Conservation (phyloP, 2,888 invertebrate genomes). For the Heliothis peltigera region DNA sequence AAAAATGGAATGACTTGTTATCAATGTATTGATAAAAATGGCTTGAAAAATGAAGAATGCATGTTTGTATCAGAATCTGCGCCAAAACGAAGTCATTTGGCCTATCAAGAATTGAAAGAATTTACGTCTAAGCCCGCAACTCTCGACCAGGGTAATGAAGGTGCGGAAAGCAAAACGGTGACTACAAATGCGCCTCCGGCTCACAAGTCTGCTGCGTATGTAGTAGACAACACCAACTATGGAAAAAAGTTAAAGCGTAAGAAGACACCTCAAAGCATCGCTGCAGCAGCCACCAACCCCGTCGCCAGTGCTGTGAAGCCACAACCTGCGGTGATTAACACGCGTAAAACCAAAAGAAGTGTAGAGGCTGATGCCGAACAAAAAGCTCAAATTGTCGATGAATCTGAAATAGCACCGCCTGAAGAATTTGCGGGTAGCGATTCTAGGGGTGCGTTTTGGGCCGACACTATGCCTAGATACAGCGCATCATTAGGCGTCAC, state of each 20-base stretch:
- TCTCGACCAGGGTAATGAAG: constrained; percentile 75
- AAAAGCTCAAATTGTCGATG: constrained; percentile 76
- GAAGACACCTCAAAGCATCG: constrained; percentile 74
- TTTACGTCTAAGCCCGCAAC: constrained; percentile 87
- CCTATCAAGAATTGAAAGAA: constrained; percentile 92
- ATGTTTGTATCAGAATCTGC: constrained; percentile 93
- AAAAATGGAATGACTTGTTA: constrained; percentile 94
- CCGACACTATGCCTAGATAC: constrained; percentile 92
- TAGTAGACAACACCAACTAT: constrained; percentile 78
- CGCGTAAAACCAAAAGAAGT: constrained; percentile 78
- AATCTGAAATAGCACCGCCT: constrained; percentile 83
- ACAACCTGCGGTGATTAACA: constrained; percentile 45
- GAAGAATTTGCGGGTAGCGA: constrained; percentile 88
- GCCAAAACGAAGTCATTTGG: constrained; percentile 91
- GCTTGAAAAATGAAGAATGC: constrained; percentile 94
- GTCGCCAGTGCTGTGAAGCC: constrained; percentile 65
- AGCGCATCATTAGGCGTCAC: constrained; percentile 91
- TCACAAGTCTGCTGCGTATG: constrained; percentile 81
- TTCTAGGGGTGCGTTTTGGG: constrained; percentile 91
- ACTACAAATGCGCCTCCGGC: constrained; percentile 78
- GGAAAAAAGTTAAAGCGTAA: constrained; percentile 84
- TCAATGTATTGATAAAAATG: constrained; percentile 92
- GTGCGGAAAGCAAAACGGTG: constrained; percentile 82
- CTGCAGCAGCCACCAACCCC: constrained; percentile 71
- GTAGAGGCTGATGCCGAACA: constrained; percentile 76